Percentiles rank a stretch among this genome's conserved stretches.
phyloP scores from a whole-genome alignment of 1,140 invertebrate species.

The Glossosoma conforme region DNA sequence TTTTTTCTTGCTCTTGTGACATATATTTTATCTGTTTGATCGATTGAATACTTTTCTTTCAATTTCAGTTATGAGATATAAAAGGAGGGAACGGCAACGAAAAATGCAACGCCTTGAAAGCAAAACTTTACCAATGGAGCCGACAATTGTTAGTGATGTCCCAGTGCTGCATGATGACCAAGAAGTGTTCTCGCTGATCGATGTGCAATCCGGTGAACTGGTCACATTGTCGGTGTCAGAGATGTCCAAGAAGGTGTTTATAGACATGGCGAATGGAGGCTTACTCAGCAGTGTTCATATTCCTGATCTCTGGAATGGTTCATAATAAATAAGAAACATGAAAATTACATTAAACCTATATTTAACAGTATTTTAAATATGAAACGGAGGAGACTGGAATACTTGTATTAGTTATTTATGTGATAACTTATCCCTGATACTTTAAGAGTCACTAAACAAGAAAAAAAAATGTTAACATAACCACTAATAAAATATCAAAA shows the following conservation, averaged over 20 bases:
- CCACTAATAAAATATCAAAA: too few relatives aligned
- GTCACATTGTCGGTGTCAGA: slow-evolving; percentile 24
- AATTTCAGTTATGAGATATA: slow-evolving; percentile 12
- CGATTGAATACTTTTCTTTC: not conserved
- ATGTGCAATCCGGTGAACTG: slow-evolving; percentile 30
- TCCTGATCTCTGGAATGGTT: slow-evolving; percentile 19
- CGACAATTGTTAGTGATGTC: not conserved
- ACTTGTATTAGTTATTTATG: too few relatives aligned
- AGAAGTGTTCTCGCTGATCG: slow-evolving; percentile 27
- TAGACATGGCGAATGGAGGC: slow-evolving; percentile 22
- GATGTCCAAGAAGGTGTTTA: slow-evolving; percentile 24
- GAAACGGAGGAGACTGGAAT: too few relatives aligned
- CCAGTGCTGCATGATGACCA: slow-evolving; percentile 12
- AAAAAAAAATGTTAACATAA: too few relatives aligned
- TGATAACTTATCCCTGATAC: too few relatives aligned
- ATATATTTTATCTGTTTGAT: slow-evolving; percentile 3
- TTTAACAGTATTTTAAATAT: too few relatives aligned
- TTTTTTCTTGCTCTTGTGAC: not conserved
- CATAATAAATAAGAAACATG: too few relatives aligned
- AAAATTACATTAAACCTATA: too few relatives aligned
- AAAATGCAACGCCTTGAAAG: slow-evolving; percentile 13
- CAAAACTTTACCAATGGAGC: slow-evolving; percentile 2
- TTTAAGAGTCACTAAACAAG: too few relatives aligned
- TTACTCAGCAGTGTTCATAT: slow-evolving; percentile 24
- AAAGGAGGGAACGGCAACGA: slow-evolving; percentile 4